Percentiles rank a stretch among this genome's conserved stretches.
These are phyloP conservation scores for Thymallus thymallus DNA, from an alignment of 2,113 vertebrate species.

Conservation along the genomic window DNA sequence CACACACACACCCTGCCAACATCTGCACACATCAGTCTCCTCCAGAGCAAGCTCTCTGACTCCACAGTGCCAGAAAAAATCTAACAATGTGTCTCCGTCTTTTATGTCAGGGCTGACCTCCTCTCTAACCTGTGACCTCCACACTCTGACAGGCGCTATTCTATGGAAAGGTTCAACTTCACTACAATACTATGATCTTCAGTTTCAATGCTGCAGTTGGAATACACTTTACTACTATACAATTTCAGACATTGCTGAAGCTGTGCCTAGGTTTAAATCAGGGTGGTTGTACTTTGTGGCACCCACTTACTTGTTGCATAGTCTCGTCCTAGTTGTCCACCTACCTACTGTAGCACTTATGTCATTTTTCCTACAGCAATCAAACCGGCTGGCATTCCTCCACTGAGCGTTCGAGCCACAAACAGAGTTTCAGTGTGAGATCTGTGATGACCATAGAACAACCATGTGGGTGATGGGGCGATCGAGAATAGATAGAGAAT, in stretches of 20 bases:
- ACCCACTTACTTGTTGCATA: too few relatives aligned
- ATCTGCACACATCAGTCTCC: slow-evolving; percentile 10
- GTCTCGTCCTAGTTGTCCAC: too few relatives aligned
- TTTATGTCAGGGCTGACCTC: background rate
- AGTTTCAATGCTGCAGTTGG: background rate
- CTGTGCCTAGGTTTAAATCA: background rate
- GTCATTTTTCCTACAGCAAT: background rate
- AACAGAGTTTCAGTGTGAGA: background rate
- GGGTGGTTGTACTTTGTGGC: too few relatives aligned
- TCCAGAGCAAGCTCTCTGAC: background rate
- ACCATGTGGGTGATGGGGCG: too few relatives aligned
- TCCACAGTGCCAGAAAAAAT: background rate
- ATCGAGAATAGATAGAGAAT: too few relatives aligned
- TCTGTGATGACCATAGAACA: too few relatives aligned
- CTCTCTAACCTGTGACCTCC: background rate
- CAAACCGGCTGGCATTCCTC: background rate
- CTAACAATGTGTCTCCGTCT: too few relatives aligned
- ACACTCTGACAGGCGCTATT: background rate
- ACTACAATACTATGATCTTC: background rate
- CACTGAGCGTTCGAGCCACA: background rate
- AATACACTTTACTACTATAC: background rate
- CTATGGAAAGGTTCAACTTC: background rate
- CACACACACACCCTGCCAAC: slow-evolving; percentile 6
- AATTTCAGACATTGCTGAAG: background rate
- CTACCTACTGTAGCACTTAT: too few relatives aligned